Evolutionary conservation across 1,140 invertebrate species (phyloP), one percentile per base, ranked within the genome.

Genomic region (Zaprionus taronus): DNA sequence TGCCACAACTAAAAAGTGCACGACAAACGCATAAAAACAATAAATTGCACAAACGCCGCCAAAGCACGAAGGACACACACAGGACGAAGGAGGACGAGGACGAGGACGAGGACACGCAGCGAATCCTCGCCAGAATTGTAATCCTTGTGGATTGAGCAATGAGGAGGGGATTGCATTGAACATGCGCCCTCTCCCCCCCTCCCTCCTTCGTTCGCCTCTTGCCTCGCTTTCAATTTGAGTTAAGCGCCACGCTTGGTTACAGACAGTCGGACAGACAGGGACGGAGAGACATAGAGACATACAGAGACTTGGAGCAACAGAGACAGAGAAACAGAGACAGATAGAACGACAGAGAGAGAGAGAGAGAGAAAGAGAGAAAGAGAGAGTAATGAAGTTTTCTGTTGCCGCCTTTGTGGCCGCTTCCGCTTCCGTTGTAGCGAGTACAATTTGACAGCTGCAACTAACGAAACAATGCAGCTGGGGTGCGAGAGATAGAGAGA

Each of bases 11-110:
- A 90, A 89, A 90, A 89, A 89, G 85, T 89, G 81, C 81, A 90
- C 85, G 81, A 89, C 81, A 89, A 89, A 84, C 86, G 85, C 85
- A 87, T 87, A 89, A 90, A 89, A 90, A 90, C 85, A 89, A 89
- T 89, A 89, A 90, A 90, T 89, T 89, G 79, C 76, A 90, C 81
- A 89, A 87, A 84, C 75, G 65, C 58, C 65, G 58, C 38, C 53
- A 49, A 64, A 61, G 71, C 14, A 58, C 55, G 26, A 36, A 28
- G 38, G 14, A 15, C 38, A 34, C 31, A 34, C 26, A 20, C 6
- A 38, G 9, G 4, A 49, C 41, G 14, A n/a, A 17, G 14, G 14
- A 62, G 34, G 34, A 44, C 4, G 15, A n/a, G 38, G 15, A n/a
- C 15, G 38, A 6, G 7, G 38, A 41, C 4, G 15, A 15, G 15